phyloP scores from a whole-genome alignment of 2,888 invertebrate species.

The Ditula angustiorana region DNA sequence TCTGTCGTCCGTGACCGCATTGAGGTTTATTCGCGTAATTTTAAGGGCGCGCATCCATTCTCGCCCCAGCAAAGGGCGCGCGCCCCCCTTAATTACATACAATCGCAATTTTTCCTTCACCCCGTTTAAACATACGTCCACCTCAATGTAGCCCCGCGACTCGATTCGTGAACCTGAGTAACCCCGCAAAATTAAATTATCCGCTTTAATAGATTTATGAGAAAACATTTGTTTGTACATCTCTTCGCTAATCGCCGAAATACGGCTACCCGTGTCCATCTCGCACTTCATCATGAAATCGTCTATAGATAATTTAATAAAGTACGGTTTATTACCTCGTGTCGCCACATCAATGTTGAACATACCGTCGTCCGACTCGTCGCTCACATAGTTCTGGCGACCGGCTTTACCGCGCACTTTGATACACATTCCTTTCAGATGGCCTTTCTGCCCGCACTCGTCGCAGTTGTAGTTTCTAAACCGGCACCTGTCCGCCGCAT shows the following conservation, averaged over 20 bases:
- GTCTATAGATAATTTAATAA: neutral
- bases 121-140: constrained; percentile 24
- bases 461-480: neutral
- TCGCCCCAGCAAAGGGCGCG: too few species aligned
- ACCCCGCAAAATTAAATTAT: constrained; percentile 18
- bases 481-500: too few species aligned
- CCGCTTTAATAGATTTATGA: constrained; percentile 2
- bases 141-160: constrained; percentile 24
- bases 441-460: neutral
- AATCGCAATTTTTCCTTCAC: neutral
- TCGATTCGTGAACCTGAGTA: constrained; percentile 38
- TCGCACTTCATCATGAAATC: neutral
- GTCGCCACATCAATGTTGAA: neutral
- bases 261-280: constrained; percentile 19
- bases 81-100: too few species aligned
- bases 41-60: too few species aligned
- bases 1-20: too few species aligned
- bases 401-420: neutral
- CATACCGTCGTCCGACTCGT: neutral
- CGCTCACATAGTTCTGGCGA: neutral
- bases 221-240: constrained; percentile 19
- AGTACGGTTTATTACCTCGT: neutral
- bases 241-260: constrained; percentile 38
- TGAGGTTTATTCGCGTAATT: too few species aligned
- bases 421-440: neutral